phyloP scores from a whole-genome alignment of 2,113 vertebrate species.

The Anseranas semipalmata region DNA sequence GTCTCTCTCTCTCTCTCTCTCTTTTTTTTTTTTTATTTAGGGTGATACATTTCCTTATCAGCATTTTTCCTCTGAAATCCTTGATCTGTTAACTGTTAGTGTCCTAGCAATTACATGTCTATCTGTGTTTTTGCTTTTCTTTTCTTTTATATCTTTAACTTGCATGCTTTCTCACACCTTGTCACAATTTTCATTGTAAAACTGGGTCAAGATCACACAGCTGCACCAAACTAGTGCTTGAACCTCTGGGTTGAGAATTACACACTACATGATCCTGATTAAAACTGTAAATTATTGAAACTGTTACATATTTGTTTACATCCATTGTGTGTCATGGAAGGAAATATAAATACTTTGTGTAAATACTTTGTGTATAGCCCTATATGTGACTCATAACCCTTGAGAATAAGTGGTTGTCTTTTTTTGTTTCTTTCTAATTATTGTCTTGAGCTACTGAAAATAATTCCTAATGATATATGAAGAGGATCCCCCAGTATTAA shows the following conservation, averaged over 20 bases:
- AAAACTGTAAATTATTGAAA: background rate
- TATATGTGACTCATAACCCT: background rate
- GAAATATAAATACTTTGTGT: background rate
- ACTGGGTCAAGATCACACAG: background rate
- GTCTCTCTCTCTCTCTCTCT: no score
- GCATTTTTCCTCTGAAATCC: background rate
- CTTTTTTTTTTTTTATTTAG: no score
- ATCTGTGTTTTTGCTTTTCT: background rate
- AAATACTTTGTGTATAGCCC: rapidly evolving
- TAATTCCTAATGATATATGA: background rate
- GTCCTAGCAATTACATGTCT: background rate
- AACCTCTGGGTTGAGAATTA: background rate
- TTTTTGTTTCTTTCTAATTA: background rate
- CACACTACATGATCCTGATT: background rate
- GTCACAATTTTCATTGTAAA: background rate
- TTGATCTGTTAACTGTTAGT: background rate
- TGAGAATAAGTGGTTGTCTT: background rate
- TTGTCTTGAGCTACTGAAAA: background rate
- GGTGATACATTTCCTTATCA: background rate
- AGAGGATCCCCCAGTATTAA: background rate
- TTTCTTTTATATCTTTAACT: background rate
- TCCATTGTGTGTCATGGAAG: background rate
- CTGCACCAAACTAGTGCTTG: background rate
- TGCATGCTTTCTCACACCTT: background rate
- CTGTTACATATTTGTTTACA: background rate